A percentile compares a stretch with the other conserved stretches of the same genome.
These are phyloP conservation scores for Ochotona princeps DNA, from an alignment of 2,113 vertebrate genomes.

Conservation along the genomic window DNA sequence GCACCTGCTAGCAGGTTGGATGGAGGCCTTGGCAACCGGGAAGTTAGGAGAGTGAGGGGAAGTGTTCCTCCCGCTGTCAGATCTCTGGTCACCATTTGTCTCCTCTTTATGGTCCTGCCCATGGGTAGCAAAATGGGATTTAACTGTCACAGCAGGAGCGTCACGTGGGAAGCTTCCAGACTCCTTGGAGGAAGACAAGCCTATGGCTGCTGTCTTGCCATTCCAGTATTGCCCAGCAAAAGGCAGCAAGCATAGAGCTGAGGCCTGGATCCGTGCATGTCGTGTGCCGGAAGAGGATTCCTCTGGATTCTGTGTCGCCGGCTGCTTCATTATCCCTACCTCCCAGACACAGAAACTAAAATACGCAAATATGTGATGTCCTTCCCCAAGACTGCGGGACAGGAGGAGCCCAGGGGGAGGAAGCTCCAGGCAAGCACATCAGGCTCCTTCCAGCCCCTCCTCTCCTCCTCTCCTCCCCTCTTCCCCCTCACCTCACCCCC, in stretches of 20 bases:
- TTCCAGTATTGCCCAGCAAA: neutral
- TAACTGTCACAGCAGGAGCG: neutral
- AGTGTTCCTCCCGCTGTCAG: no score
- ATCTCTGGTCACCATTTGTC: neutral
- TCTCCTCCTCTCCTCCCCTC: no score
- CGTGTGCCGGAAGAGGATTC: neutral
- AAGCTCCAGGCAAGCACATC: no score
- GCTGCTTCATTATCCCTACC: neutral
- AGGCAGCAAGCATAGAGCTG: neutral
- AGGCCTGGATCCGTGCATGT: neutral
- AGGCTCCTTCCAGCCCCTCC: no score
- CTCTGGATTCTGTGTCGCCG: neutral
- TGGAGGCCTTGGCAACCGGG: neutral
- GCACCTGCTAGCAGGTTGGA: neutral
- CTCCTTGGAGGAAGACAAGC: neutral
- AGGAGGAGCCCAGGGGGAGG: no score
- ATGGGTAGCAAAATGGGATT: no score
- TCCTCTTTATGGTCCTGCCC: fast-evolving
- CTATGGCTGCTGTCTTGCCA: no score
- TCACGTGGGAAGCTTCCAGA: neutral
- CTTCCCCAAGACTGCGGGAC: neutral
- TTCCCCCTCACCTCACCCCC: no score
- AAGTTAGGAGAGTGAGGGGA: neutral
- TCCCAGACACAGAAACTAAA: neutral
- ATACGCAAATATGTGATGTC: neutral